Evolutionary conservation across 2,113 vertebrate species (phyloP).

Genomic region (Grus americana): DNA sequence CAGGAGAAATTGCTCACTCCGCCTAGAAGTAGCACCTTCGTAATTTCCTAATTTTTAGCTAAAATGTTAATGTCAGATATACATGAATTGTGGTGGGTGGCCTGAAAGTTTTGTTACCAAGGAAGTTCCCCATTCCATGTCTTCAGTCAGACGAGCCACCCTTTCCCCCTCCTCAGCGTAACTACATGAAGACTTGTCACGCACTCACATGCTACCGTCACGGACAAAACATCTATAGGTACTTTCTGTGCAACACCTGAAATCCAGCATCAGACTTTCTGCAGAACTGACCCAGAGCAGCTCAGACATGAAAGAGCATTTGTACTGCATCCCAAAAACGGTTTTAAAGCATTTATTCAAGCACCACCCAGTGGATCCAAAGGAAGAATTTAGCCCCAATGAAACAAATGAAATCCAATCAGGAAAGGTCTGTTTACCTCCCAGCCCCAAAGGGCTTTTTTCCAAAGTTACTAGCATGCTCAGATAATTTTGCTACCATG

Average conservation of each 20-base stretch:
- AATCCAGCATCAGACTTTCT: neutral
- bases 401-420: constrained; percentile 20
- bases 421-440: neutral
- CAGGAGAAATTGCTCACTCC: neutral
- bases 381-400: neutral
- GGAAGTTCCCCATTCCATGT: neutral
- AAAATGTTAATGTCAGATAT: neutral
- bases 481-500: constrained; percentile 16
- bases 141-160: neutral
- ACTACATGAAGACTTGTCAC: neutral
- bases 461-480: neutral
- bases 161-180: neutral
- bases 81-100: neutral
- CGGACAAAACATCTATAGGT: neutral
- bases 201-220: rapidly evolving
- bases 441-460: neutral
- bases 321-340: neutral
- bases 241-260: neutral
- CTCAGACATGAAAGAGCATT: neutral
- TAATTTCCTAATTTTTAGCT: neutral
- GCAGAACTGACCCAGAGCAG: neutral
- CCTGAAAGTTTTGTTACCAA: neutral
- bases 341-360: constrained; percentile 18
- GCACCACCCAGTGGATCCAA: neutral
- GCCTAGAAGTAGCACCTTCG: neutral